phyloP scores from a whole-genome alignment of 2,797 vertebrate genomes.

The Coregonus suidteri region DNA sequence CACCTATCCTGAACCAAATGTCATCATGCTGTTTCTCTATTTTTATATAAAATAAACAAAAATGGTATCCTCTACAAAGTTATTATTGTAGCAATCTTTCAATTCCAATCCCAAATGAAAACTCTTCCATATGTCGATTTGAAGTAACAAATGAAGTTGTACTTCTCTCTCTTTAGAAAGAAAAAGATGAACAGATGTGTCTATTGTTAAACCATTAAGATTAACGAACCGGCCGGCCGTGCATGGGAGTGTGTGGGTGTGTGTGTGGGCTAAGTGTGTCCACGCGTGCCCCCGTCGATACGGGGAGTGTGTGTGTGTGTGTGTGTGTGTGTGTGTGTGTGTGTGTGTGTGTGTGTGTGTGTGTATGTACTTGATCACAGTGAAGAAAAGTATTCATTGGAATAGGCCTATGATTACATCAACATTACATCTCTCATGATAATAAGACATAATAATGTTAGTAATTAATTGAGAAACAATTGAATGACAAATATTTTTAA shows the following conservation, averaged over 20 bases:
- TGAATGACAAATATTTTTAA: background rate
- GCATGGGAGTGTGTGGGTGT: background rate
- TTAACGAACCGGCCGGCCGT: slow-evolving; percentile 83
- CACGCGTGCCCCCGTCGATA: background rate
- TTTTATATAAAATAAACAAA: background rate
- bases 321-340: background rate
- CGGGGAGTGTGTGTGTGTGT: slow-evolving; percentile 7
- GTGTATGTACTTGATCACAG: background rate
- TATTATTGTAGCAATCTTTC: background rate
- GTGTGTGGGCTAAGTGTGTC: slow-evolving; percentile 11
- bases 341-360: slow-evolving; percentile 4
- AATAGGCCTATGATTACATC: background rate
- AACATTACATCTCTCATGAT: background rate
- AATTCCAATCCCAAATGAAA: background rate
- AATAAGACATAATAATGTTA: background rate
- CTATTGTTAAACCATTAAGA: slow-evolving; percentile 88
- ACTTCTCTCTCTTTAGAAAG: slow-evolving; percentile 71
- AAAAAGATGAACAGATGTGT: slow-evolving; percentile 88
- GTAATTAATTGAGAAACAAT: background rate
- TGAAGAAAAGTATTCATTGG: background rate
- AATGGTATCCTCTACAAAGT: background rate
- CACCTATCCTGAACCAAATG: background rate
- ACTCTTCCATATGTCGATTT: slow-evolving; percentile 68
- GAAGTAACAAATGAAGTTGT: slow-evolving; percentile 62
- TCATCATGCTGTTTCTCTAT: background rate